phyloP scores from a whole-genome alignment of 2,888 invertebrate species.

The Caenorhabditis auriculariae region DNA sequence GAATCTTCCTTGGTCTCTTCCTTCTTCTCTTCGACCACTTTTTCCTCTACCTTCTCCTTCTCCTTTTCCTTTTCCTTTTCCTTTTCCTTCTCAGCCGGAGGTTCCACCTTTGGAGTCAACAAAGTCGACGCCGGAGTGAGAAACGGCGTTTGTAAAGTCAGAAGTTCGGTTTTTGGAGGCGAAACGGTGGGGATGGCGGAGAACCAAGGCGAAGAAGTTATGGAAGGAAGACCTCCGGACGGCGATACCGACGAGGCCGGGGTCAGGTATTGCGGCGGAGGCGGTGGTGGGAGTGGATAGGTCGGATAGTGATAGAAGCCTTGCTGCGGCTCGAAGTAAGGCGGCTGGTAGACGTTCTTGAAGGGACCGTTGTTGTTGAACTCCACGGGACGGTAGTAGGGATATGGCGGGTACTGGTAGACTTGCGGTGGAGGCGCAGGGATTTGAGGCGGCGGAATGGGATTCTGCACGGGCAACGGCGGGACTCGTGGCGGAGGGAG shows the following conservation, averaged over 20 bases:
- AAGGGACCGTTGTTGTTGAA: not conserved
- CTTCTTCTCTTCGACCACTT: too few species aligned
- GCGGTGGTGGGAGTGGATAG: too few species aligned
- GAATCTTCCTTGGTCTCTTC: too few species aligned
- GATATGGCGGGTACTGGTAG: too few species aligned
- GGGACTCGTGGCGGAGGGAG: too few species aligned
- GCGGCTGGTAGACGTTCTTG: not conserved
- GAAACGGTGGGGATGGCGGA: not conserved
- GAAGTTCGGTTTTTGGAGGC: too few species aligned
- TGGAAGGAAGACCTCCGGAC: constrained; percentile 9
- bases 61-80: constrained; percentile 4
- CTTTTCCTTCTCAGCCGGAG: constrained; percentile 5
- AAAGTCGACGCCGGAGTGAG: too few species aligned
- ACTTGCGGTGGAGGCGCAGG: not conserved
- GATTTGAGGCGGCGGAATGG: not conserved
- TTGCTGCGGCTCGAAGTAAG: not conserved
- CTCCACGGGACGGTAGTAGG: too few species aligned
- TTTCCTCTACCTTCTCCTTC: constrained; percentile 21
- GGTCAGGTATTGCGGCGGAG: not conserved
- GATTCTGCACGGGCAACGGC: not conserved
- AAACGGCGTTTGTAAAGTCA: too few species aligned
- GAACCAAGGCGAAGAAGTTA: constrained; percentile 20
- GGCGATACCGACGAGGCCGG: not conserved
- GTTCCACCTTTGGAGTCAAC: constrained; percentile 8
- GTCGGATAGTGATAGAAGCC: not conserved